Evolutionary conservation across 2,888 invertebrate species (phyloP).

Genomic region (Aphrophora alni): DNA sequence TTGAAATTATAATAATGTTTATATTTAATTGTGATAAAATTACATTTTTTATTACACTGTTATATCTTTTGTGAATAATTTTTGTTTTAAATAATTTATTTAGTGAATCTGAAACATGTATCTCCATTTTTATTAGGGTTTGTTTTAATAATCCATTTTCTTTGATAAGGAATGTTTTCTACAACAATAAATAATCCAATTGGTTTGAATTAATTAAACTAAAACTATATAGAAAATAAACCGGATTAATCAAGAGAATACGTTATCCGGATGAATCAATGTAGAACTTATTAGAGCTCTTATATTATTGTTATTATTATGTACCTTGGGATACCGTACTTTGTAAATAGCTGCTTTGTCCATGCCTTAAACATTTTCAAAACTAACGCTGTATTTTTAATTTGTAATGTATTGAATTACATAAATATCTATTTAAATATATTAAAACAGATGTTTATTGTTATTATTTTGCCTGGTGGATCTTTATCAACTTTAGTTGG

Average conservation of each 20-base stretch:
- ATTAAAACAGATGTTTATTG: not conserved
- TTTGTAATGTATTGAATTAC: conserved; percentile 6
- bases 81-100: not conserved
- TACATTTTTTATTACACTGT: too few relatives aligned
- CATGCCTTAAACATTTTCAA: conserved; percentile 3
- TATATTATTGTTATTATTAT: not conserved
- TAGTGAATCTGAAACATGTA: not conserved
- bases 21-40: too few relatives aligned
- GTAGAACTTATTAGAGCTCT: not conserved
- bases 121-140: not conserved
- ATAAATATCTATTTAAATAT: conserved; percentile 9
- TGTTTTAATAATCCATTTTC: not conserved
- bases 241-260: not conserved
- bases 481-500: not conserved
- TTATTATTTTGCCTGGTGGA: not conserved
- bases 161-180: not conserved
- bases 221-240: not conserved
- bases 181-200: not conserved
- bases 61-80: too few relatives aligned
- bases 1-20: too few relatives aligned
- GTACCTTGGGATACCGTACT: not conserved
- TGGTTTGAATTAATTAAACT: not conserved
- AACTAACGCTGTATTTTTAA: not conserved
- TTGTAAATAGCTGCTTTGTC: not conserved
- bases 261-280: too few relatives aligned